Evolutionary conservation across 2,797 vertebrate genomes (phyloP).

Genomic region (Poeciliopsis gracilis): DNA sequence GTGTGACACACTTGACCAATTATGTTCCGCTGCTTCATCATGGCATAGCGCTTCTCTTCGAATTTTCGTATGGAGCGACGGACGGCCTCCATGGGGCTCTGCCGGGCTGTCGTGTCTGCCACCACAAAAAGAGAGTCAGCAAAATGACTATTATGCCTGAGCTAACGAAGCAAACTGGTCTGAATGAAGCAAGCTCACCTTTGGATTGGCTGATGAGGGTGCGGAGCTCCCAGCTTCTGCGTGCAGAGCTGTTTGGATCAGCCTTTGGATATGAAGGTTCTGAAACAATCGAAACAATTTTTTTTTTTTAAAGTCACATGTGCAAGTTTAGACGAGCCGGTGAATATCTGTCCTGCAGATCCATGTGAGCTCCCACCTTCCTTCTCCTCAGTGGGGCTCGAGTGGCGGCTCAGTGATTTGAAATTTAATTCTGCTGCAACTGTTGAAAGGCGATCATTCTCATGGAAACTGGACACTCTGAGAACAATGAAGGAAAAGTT

Average conservation of each 20-base stretch:
- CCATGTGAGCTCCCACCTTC: conserved; percentile 82
- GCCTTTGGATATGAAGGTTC: conserved; percentile 93
- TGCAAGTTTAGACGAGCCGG: background rate
- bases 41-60: conserved; percentile 89
- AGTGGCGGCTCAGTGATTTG: conserved; percentile 96
- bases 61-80: conserved; percentile 90
- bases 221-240: conserved; percentile 95
- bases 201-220: conserved; percentile 93
- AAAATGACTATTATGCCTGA: background rate
- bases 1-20: conserved; percentile 98
- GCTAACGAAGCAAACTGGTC: background rate
- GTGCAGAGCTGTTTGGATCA: conserved; percentile 82
- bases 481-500: conserved; percentile 24
- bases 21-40: conserved; percentile 96
- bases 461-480: conserved; percentile 93
- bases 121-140: background rate
- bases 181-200: conserved; percentile 75
- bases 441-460: conserved; percentile 94
- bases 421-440: conserved; percentile 94
- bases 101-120: conserved; percentile 87
- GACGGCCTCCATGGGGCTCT: conserved; percentile 92
- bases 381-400: conserved; percentile 95
- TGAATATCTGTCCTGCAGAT: background rate
- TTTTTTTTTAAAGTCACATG: background rate
- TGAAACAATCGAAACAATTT: conserved; percentile 59